Evolutionary conservation across 2,113 vertebrate genomes (phyloP).

Genomic region (Copsychus sechellarum): DNA sequence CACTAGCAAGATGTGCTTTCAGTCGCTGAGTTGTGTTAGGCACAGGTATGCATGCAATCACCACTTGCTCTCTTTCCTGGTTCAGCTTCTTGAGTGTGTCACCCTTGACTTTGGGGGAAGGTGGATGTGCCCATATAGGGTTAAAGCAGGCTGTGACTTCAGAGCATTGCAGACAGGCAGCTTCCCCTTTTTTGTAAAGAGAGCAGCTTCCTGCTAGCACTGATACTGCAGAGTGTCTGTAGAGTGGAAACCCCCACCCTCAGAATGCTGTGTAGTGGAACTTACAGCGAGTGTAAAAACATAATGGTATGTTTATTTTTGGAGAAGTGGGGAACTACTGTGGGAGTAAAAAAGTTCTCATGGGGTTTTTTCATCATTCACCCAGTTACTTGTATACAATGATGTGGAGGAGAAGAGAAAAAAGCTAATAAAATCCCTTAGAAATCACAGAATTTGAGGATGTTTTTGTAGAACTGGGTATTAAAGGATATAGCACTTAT

Average conservation of each 20-base stretch:
- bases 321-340: constrained; percentile 17
- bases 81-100: accelerated
- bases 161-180: neutral
- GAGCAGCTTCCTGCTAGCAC: constrained; percentile 6
- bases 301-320: neutral
- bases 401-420: neutral
- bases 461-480: neutral
- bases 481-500: neutral
- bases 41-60: neutral
- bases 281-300: neutral
- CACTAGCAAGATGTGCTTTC: neutral
- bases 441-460: neutral
- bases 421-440: neutral
- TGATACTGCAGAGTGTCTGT: neutral
- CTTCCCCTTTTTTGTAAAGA: constrained; percentile 31
- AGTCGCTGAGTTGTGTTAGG: neutral
- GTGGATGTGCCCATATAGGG: neutral
- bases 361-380: neutral
- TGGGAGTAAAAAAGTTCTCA: neutral
- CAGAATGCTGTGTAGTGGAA: neutral
- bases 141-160: neutral
- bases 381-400: neutral
- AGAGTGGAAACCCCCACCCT: neutral
- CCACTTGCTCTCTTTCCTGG: neutral
- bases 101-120: neutral